Conservation (phyloP, 2,797 vertebrate genomes). For the Graptemys geographica region DNA sequence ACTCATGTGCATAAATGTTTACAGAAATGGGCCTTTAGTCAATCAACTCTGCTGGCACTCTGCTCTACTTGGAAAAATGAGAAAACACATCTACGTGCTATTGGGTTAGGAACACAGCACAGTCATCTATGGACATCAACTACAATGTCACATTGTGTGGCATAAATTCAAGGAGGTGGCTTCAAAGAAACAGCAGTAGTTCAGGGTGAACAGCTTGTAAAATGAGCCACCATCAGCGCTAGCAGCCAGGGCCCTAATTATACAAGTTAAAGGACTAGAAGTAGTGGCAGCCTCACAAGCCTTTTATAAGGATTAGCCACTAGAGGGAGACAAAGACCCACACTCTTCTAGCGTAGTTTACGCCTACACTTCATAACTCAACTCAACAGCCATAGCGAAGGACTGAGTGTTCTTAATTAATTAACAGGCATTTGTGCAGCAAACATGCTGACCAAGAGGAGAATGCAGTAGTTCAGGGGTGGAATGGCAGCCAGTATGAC, state of each 20-base stretch:
- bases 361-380: not conserved
- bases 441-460: not conserved
- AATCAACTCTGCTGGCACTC: not conserved
- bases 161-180: not conserved
- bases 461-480: not conserved
- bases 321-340: not conserved
- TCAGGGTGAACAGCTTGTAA: not conserved
- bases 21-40: slow-evolving; percentile 32
- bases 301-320: not conserved
- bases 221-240: not conserved
- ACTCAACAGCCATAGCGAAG: not conserved
- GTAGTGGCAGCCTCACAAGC: not conserved
- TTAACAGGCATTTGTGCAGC: not conserved
- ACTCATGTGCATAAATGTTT: slow-evolving; percentile 25
- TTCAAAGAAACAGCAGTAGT: not conserved
- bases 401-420: not conserved
- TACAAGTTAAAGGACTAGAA: not conserved
- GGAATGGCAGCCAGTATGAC: not conserved
- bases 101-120: not conserved
- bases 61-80: not conserved
- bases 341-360: not conserved
- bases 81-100: not conserved
- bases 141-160: not conserved
- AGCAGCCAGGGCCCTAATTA: not conserved
- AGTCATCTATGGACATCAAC: not conserved